Percentiles rank a stretch among this genome's conserved stretches.
Conservation (phyloP, 2,888 invertebrate genomes). For the Ornithoptera priamus region DNA sequence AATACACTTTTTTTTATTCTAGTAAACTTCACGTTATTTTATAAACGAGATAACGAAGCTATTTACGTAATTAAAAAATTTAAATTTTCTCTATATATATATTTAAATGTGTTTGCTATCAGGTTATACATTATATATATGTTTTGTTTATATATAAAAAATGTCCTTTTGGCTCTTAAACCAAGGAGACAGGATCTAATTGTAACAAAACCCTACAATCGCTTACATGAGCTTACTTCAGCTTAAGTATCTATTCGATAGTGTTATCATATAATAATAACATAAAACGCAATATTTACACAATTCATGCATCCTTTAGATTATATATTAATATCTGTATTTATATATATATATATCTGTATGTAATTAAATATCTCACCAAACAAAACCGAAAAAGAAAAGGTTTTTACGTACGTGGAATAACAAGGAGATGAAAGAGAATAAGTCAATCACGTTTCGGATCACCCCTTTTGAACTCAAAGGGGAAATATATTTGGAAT, state of each 20-base stretch:
- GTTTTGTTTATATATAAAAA: too few species aligned
- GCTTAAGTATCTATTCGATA: too few species aligned
- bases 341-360: neutral
- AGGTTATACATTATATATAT: too few species aligned
- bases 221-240: too few species aligned
- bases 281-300: neutral
- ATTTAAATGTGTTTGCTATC: too few species aligned
- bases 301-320: neutral
- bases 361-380: neutral
- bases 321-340: neutral
- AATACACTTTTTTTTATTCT: neutral
- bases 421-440: neutral
- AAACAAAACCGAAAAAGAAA: neutral
- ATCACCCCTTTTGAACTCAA: conserved; percentile 2
- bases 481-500: conserved; percentile 11
- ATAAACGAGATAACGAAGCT: too few species aligned
- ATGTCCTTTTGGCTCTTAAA: too few species aligned
- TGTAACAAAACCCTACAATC: too few species aligned
- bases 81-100: too few species aligned
- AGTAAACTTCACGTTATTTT: too few species aligned
- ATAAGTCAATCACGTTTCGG: conserved; percentile 14
- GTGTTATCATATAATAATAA: neutral
- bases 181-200: too few species aligned
- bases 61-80: too few species aligned
- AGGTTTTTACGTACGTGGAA: neutral